These are phyloP conservation scores for Tribolium castaneum DNA, from an alignment of 1,140 invertebrate genomes.

Conservation along the genomic window DNA sequence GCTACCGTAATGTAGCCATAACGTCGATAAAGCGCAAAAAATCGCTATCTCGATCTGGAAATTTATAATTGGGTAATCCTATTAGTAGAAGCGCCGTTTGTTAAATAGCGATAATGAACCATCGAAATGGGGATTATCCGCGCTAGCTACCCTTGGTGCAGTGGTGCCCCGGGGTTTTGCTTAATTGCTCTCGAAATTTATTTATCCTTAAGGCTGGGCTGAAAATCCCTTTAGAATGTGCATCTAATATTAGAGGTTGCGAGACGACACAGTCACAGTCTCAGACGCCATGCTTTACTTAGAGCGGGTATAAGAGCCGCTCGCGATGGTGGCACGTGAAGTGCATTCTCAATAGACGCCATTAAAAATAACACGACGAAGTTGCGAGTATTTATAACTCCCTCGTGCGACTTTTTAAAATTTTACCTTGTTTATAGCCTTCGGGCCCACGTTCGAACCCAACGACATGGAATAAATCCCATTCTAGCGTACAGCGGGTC, in stretches of 20 bases:
- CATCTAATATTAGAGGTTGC: constrained; percentile 20
- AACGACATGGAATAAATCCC: not conserved
- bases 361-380: constrained; percentile 35
- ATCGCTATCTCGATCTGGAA: constrained; percentile 31
- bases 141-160: constrained; percentile 58
- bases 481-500: not conserved
- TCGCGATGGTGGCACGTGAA: constrained; percentile 33
- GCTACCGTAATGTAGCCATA: not conserved
- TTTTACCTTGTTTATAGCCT: constrained; percentile 7
- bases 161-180: constrained; percentile 52
- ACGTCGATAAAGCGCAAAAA: constrained; percentile 9
- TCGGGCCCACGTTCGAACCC: not conserved
- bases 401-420: constrained; percentile 12
- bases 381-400: constrained; percentile 22
- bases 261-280: constrained; percentile 8
- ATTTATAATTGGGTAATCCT: constrained; percentile 40
- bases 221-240: constrained; percentile 28
- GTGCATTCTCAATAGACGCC: constrained; percentile 34
- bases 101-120: constrained; percentile 62
- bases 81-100: constrained; percentile 55
- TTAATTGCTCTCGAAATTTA: constrained; percentile 59
- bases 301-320: constrained; percentile 4
- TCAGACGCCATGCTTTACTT: constrained; percentile 14
- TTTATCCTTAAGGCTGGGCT: constrained; percentile 53
- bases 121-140: constrained; percentile 59